Evolutionary conservation across 2,888 invertebrate species (phyloP).

Genomic region (Perithous albicinctus): DNA sequence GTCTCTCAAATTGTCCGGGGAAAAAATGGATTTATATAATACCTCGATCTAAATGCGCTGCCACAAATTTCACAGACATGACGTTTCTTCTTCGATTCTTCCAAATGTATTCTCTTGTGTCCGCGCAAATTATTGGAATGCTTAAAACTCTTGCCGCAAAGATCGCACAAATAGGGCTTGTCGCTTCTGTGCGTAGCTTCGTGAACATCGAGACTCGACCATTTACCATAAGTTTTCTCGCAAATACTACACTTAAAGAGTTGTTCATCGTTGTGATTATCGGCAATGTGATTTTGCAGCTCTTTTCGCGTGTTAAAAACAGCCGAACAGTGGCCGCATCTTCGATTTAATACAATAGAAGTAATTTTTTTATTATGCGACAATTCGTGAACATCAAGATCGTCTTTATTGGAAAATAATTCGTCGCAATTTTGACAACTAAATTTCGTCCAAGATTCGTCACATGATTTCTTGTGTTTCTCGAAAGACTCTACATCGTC

Average conservation of each 20-base stretch:
- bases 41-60: constrained; percentile 84
- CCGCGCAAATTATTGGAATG: constrained; percentile 80
- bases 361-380: constrained; percentile 22
- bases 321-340: constrained; percentile 76
- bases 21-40: constrained; percentile 5
- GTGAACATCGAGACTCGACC: constrained; percentile 80
- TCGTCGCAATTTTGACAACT: constrained; percentile 43
- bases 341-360: constrained; percentile 52
- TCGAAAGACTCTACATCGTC: constrained; percentile 7
- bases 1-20: neutral
- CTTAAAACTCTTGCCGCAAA: constrained; percentile 83
- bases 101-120: constrained; percentile 81
- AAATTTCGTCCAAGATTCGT: neutral
- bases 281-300: constrained; percentile 75
- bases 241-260: constrained; percentile 78
- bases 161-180: constrained; percentile 80
- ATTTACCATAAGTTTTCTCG: constrained; percentile 77
- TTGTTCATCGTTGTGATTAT: constrained; percentile 71
- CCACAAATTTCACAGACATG: constrained; percentile 84
- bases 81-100: constrained; percentile 78
- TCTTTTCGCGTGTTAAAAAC: constrained; percentile 72
- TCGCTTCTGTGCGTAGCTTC: constrained; percentile 79
- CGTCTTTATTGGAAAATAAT: constrained; percentile 40
- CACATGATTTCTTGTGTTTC: constrained; percentile 18
- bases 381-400: constrained; percentile 51